A percentile compares a stretch with the other conserved stretches of the same genome.
Conservation (phyloP, 2,888 invertebrate genomes). For the Drosophila buzzatii region DNA sequence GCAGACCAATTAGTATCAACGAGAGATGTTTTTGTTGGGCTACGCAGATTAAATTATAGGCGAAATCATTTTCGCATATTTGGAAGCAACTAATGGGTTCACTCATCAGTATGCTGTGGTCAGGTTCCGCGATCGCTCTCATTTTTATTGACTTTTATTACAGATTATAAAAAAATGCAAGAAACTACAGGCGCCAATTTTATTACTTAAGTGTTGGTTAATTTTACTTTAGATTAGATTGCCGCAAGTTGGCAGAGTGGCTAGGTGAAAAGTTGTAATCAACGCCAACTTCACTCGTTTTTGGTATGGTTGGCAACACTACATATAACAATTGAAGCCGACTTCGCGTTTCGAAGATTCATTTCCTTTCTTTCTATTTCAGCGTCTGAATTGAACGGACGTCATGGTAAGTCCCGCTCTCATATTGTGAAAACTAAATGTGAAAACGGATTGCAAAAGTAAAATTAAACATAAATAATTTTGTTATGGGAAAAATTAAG, state of each 20-base stretch:
- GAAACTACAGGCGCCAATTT: conserved; percentile 37
- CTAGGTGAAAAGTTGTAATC: background rate
- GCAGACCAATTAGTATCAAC: conserved; percentile 87
- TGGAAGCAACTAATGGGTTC: conserved; percentile 87
- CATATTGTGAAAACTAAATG: background rate
- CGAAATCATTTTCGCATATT: conserved; percentile 89
- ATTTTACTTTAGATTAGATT: background rate
- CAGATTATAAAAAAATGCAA: background rate
- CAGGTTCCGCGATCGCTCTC: conserved; percentile 81
- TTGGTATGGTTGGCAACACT: conserved; percentile 6
- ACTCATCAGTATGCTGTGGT: conserved; percentile 86
- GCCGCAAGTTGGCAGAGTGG: conserved; percentile 11
- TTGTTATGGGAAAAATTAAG: background rate
- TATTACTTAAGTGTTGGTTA: conserved; percentile 25
- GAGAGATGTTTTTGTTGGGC: conserved; percentile 87
- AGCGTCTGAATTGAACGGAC: conserved; percentile 78
- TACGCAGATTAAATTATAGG: conserved; percentile 88
- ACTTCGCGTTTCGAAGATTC: conserved; percentile 50
- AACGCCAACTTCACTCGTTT: conserved; percentile 19
- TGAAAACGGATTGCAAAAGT: background rate
- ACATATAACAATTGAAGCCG: conserved; percentile 31
- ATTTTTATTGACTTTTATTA: conserved; percentile 49
- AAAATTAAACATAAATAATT: background rate
- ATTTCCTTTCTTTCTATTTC: conserved; percentile 82
- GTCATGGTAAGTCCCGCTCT: conserved; percentile 76